Evolutionary conservation across 2,888 invertebrate genomes (phyloP).

Genomic region (Liopterus haemorrhoidalis): DNA sequence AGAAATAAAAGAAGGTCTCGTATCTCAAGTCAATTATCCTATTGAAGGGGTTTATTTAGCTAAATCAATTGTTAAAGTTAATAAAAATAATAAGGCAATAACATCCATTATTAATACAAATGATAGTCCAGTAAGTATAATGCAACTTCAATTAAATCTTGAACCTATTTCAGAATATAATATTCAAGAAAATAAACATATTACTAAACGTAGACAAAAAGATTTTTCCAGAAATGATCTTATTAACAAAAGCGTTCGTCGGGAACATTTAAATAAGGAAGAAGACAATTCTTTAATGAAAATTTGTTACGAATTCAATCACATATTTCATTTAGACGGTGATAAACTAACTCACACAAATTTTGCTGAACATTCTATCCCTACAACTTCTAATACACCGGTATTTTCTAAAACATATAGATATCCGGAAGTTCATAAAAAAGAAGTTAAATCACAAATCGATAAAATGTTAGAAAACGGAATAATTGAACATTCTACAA

Average conservation of each 20-base stretch:
- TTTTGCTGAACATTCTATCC: constrained; percentile 31
- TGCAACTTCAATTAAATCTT: constrained; percentile 22
- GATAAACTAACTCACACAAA: constrained; percentile 32
- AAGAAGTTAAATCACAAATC: constrained; percentile 35
- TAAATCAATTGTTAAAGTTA: constrained; percentile 10
- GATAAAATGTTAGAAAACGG: constrained; percentile 31
- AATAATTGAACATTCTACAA: constrained; percentile 34
- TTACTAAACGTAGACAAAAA: neutral
- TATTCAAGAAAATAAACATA: constrained; percentile 9
- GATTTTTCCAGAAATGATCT: constrained; percentile 7
- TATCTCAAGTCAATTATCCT: constrained; percentile 10
- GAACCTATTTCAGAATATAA: constrained; percentile 19
- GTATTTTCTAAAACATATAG: constrained; percentile 34
- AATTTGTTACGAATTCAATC: constrained; percentile 32
- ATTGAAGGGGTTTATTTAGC: constrained; percentile 15
- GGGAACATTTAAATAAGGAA: constrained; percentile 33
- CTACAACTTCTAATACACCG: constrained; percentile 27
- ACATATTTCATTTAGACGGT: constrained; percentile 33
- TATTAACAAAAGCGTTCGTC: constrained; percentile 17
- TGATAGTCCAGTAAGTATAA: constrained; percentile 25
- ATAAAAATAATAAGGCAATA: constrained; percentile 3
- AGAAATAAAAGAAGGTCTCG: constrained; percentile 10
- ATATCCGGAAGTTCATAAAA: constrained; percentile 35
- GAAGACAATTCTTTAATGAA: constrained; percentile 31
- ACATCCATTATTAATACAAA: too few species aligned